phyloP scores from a whole-genome alignment of 92 coral and sea anemone genomes.

The Epizoanthus rinbou region DNA sequence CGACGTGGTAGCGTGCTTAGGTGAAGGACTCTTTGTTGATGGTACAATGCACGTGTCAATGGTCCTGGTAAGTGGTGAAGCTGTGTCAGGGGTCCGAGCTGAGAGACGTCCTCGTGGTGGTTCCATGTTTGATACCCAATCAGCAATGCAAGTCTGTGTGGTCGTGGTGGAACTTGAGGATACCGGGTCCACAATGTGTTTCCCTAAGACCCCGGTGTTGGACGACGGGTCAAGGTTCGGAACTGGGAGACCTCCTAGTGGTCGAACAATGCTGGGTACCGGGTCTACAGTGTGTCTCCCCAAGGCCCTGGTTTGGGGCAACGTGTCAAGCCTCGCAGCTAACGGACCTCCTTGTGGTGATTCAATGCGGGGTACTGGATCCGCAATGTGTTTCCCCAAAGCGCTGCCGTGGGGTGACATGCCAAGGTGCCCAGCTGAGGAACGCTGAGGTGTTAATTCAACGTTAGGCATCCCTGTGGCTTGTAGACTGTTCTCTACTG shows the following conservation, averaged over 20 bases:
- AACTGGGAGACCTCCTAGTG: neutral
- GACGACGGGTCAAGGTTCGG: neutral
- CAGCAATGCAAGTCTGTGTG: neutral
- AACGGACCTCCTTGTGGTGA: neutral
- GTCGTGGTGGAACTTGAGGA: neutral
- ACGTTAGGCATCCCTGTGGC: neutral
- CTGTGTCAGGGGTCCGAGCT: neutral
- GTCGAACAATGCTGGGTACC: neutral
- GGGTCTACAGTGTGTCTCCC: too few relatives aligned
- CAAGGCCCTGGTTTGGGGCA: neutral
- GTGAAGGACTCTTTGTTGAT: neutral
- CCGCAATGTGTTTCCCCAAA: neutral
- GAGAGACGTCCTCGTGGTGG: neutral
- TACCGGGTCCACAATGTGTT: neutral
- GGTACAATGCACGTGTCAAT: neutral
- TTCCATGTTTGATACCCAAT: neutral
- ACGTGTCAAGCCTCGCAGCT: neutral
- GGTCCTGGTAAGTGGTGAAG: neutral
- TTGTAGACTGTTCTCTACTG: neutral
- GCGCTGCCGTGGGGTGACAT: neutral
- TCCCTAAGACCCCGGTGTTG: neutral
- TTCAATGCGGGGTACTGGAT: neutral
- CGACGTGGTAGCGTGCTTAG: neutral
- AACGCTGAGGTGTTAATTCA: neutral
- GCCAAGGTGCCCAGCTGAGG: neutral